Evolutionary conservation across 2,888 invertebrate genomes (phyloP), one percentile per base, ranked within the genome.

Genomic region (Oegoconia quadripuncta): DNA sequence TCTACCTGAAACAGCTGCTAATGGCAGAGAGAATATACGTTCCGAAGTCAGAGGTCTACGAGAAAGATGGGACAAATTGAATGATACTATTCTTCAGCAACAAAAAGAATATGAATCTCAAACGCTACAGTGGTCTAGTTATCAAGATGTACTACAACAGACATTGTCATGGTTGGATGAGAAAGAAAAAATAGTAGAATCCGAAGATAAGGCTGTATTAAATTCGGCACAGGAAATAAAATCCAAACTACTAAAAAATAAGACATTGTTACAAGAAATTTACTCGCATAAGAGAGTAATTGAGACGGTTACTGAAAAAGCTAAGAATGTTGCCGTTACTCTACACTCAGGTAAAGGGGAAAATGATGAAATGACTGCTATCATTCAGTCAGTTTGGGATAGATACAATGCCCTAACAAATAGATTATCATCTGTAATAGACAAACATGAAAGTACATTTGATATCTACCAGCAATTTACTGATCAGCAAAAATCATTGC

Each of bases 1-100:
- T n/a, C 90, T 97, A 44, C 95, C 97, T 0, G 96, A 97, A 73
- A 98, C 97, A 2, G 95, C 97, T 7, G 93, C 97, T 0, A 92
- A 93, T 54, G 98, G 98, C 0, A 90, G 98, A 45, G 98, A 98
- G 73, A 91, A 90, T 36, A 93, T 98, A 39, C 90, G 98, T n/a
- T 91, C 93, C 50, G 95, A 97, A 69, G 83, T 97, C 40, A 90
- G 96, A 59, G 88, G 90, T 16, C 90, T 95, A 11, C 90, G 96
- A 55, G 95, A 96, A 64, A 89, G 95, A 63, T 97, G 97, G 96
- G 97, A 98, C 59, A 91, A 90, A 67, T 86, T 97, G 0, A 93
- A 94, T 47, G 96, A 95, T 62, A 93, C 93, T 15, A 93, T 97
- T 34, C 88, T 92, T 18, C 93, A 93, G 59, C 91, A 96, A 50